Base-by-base conservation (phyloP, 2,888 invertebrate genomes). In the Oligia fasciuncula region DNA sequence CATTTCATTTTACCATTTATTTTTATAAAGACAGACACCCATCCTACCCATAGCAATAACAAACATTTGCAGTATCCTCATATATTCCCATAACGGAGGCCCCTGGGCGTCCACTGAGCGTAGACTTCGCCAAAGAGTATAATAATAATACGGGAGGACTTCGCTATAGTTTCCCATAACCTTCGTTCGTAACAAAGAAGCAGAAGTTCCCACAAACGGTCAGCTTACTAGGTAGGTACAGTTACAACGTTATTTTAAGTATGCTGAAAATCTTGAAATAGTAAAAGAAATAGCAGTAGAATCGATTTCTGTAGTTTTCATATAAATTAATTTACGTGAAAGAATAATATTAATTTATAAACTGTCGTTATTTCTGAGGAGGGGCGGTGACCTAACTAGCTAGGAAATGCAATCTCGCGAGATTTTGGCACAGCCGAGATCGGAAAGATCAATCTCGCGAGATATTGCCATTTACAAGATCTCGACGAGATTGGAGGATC, bases 121-220 rank as follows among this genome's bases (percentile, higher is more conserved):
- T 23, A 63, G 35, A 40, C 29, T 69, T 62, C n/a, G 4, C 35
- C 35, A 29, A 29, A 29, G 29, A 29, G 29, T 29, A 29, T 29
- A 29, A 29, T 29, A 29, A 29, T 29, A 29, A 29, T 29, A 29
- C 29, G 29, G 29, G 29, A 29, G 29, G 29, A 29, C 29, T 29
- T 29, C 29, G 19, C 60, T 67, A 60, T 72, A 77, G 46, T 66
- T 84, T 40, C 40, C 69, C 29, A 75, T 73, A 72, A 60, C 17
- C n/a, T 49, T 67, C 2, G 40, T 70, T 70, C 70, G 70, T 81
- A 85, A 84, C 87, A 87, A 87, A 83, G 79, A 81, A 85, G 84
- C 73, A 66, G 68, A 79, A 63, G 83, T 83, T 73, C 57, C 73
- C 43, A 78, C 76, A 73, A 77, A 83, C 73, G 73, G 17, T 29